Conservation (phyloP, 2,888 invertebrate species). For the Bedellia somnulentella region DNA sequence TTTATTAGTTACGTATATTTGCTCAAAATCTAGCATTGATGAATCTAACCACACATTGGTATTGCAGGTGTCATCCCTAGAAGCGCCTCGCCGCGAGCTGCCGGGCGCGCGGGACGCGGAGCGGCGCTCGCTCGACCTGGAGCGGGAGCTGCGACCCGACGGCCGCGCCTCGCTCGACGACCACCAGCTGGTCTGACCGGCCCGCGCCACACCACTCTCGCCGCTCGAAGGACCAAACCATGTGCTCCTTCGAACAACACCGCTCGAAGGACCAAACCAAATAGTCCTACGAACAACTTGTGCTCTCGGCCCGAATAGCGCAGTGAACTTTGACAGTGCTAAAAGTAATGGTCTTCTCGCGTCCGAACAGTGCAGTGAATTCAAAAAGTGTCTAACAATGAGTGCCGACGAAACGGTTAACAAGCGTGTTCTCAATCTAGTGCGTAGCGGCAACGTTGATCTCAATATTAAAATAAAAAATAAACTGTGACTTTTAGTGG, state of each 20-base stretch:
- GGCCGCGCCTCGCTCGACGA: constrained; percentile 48
- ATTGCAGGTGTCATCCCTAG: constrained; percentile 44
- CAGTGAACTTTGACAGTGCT: constrained; percentile 10
- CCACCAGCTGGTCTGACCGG: constrained; percentile 41
- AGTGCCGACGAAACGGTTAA: too few relatives aligned
- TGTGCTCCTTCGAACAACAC: background rate
- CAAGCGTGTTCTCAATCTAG: constrained; percentile 28
- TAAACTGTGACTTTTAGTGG: constrained; percentile 53
- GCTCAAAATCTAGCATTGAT: too few relatives aligned
- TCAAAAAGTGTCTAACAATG: too few relatives aligned
- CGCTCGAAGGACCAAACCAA: background rate
- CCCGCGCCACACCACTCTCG: constrained; percentile 5
- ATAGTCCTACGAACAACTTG: background rate
- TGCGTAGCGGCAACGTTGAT: constrained; percentile 51
- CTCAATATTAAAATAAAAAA: constrained; percentile 47
- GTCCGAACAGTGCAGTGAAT: too few relatives aligned
- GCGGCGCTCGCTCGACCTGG: constrained; percentile 52
- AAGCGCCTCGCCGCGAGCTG: constrained; percentile 24
- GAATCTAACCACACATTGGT: background rate
- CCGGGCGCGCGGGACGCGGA: constrained; percentile 36
- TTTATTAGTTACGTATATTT: too few relatives aligned
- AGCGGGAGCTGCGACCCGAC: constrained; percentile 44
- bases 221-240: background rate
- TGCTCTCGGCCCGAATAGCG: background rate
- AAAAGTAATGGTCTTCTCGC: constrained; percentile 18